Base-by-base conservation (phyloP, 2,797 vertebrate genomes). In the Galago senegalensis region DNA sequence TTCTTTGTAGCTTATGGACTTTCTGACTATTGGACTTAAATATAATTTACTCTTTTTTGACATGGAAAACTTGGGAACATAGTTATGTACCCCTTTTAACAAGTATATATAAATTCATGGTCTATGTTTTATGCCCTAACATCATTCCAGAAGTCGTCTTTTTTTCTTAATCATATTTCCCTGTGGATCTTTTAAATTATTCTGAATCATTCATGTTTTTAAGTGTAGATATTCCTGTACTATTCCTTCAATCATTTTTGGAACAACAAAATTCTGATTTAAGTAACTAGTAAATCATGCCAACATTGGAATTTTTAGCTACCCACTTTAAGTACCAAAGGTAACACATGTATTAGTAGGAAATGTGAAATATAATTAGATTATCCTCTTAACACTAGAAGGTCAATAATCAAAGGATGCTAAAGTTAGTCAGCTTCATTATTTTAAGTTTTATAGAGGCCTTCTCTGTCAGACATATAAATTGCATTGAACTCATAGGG, bases 171-270 rank as follows among this genome's bases (percentile, higher is more conserved):
- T 91, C 31, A 89, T 85, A 27, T 80, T 96, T 93, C 73, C 49
- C 2, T 85, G 95, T 40, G 7, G 3, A 86, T 65, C 49, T 65
- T 92, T 82, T 37, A 81, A 80, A 65, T 34, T 92, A 80, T 61
- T 95, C 86, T 75, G 89, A 96, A 92, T 37, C 29, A 29, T 46
- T 29, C 11, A 58, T 34, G 43, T 49, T 96, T 82, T 89, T 65
- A 89, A 93, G 79, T 77, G 13, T 58, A 83, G 27, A 10, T 81
- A 87, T 77, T 83, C 6, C 53, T 90, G 13, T 23, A 67, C 20
- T 97, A 73, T 58, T 80, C 72, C 63, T 96, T 76, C 94, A 96
- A 86, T 67, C 40, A 87, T 67, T 60, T 91, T 21, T 95, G 34
- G 49, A 75, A 87, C 13, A 89, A 53, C 11, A 93, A 92, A 77